These are phyloP conservation scores for Callorhinus ursinus DNA, from an alignment of 2,113 vertebrate genomes.

Conservation along the genomic window DNA sequence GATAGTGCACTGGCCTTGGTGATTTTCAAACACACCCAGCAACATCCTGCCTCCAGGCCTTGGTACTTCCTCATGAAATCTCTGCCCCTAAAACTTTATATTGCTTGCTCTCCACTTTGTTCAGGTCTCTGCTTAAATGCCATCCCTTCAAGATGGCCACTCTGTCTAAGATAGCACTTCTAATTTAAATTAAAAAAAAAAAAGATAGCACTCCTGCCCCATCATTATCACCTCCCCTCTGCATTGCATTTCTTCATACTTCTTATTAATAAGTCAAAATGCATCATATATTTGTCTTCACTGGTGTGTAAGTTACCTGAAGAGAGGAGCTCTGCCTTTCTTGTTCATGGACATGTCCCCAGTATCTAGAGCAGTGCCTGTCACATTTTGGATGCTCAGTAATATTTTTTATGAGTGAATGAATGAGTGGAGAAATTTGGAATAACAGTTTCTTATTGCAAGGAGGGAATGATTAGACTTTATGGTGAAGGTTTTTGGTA, in stretches of 20 bases:
- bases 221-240: background rate
- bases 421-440: background rate
- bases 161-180: background rate
- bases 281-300: background rate
- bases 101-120: background rate
- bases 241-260: background rate
- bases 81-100: background rate
- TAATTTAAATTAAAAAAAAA: background rate
- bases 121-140: background rate
- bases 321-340: background rate
- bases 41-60: background rate
- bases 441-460: background rate
- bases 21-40: background rate
- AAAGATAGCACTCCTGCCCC: background rate
- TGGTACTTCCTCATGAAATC: background rate
- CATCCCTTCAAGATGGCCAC: background rate
- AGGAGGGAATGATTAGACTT: background rate
- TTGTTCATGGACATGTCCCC: background rate
- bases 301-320: background rate
- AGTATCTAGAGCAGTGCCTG: background rate
- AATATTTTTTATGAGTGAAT: background rate
- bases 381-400: background rate
- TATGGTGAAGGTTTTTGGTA: background rate
- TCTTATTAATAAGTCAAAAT: slow-evolving; percentile 9
- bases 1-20: background rate